Evolutionary conservation across 2,888 invertebrate species (phyloP).

Genomic region (Tetanocera ferruginea): DNA sequence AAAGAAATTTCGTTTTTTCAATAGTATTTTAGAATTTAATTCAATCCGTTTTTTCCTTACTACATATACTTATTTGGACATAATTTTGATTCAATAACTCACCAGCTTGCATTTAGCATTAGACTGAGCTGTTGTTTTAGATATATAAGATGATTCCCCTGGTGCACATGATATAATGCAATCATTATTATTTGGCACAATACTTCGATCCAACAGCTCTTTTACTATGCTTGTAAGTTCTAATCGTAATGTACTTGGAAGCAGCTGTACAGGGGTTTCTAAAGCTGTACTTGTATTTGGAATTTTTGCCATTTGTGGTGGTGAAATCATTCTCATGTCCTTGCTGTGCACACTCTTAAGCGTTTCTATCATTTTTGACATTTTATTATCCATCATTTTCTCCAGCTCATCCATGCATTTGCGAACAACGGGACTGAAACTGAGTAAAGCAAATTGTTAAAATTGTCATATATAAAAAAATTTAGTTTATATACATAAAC

Average conservation of each 20-base stretch:
- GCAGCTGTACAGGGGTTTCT: conserved; percentile 15
- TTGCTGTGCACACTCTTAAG: conserved; percentile 38
- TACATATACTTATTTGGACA: too few species aligned
- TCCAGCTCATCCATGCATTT: conserved; percentile 55
- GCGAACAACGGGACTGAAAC: conserved; percentile 56
- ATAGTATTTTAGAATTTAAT: background rate
- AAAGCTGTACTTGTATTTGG: background rate
- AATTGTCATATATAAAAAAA: background rate
- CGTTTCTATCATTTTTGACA: conserved; percentile 50
- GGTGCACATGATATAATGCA: background rate
- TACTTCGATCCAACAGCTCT: conserved; percentile 42
- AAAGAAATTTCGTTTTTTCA: background rate
- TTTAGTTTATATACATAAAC: background rate
- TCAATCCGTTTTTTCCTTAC: too few species aligned
- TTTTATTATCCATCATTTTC: conserved; percentile 53
- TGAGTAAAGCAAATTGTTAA: conserved; percentile 22
- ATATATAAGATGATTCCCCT: background rate
- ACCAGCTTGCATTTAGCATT: conserved; percentile 51
- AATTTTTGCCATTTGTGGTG: background rate
- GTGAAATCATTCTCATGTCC: background rate
- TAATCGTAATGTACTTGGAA: conserved; percentile 43
- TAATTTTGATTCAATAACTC: conserved; percentile 37
- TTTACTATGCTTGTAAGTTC: conserved; percentile 49
- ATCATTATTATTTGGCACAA: conserved; percentile 10
- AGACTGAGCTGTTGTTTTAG: conserved; percentile 26